These are phyloP conservation scores for Odobenus rosmarus DNA, from an alignment of 2,113 vertebrate genomes.

Conservation along the genomic window DNA sequence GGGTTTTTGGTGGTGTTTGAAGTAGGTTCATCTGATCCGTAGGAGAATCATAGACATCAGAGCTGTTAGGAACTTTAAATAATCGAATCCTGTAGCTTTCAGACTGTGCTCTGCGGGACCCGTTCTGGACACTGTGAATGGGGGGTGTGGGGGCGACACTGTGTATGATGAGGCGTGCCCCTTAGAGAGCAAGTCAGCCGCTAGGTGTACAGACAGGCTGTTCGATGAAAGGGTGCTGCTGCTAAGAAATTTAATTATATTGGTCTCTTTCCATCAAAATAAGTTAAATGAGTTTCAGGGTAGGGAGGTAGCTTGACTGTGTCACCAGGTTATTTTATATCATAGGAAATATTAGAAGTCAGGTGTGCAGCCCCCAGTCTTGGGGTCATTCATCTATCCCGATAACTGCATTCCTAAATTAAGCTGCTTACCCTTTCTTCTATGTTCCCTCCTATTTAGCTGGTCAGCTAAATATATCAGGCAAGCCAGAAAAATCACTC, in stretches of 20 bases:
- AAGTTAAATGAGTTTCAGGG: neutral
- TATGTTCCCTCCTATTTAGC: neutral
- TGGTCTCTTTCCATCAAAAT: neutral
- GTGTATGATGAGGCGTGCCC: rapidly evolving
- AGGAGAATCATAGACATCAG: neutral
- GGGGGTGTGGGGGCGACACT: no score
- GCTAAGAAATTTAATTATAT: neutral
- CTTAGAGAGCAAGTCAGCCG: neutral
- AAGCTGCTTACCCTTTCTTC: neutral
- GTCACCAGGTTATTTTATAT: neutral
- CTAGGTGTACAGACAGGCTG: neutral
- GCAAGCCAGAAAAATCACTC: constrained; percentile 10
- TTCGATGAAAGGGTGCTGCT: neutral
- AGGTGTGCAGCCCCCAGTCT: neutral
- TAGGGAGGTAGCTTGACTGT: neutral
- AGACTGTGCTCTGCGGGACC: neutral
- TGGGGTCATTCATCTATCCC: neutral
- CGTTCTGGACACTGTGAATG: neutral
- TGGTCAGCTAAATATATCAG: neutral
- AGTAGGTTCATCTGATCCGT: neutral
- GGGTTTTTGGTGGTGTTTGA: neutral
- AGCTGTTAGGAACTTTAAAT: neutral
- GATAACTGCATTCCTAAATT: constrained; percentile 18
- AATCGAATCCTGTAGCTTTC: neutral
- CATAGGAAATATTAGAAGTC: neutral